A percentile compares a stretch with the other conserved stretches of the same genome.
Conservation (phyloP, 2,888 invertebrate species). For the Zonitis immaculata region DNA sequence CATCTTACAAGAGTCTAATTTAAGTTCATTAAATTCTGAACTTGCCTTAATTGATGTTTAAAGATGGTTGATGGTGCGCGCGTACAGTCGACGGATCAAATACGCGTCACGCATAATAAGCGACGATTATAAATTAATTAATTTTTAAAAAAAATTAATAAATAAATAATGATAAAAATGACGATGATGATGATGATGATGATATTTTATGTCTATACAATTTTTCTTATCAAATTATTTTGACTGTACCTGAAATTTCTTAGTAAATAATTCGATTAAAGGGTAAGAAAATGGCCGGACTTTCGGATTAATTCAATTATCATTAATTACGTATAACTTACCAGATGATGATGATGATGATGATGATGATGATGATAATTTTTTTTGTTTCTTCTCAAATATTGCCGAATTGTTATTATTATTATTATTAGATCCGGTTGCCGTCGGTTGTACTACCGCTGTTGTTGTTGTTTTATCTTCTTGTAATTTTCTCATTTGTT, state of each 20-base stretch:
- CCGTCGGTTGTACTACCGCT: background rate
- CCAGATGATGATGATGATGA: no score
- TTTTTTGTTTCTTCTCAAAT: background rate
- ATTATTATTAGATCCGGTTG: background rate
- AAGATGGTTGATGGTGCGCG: conserved; percentile 32
- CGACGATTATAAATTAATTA: no score
- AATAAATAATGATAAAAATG: background rate
- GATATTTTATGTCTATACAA: background rate
- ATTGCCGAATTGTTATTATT: background rate
- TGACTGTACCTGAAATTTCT: background rate
- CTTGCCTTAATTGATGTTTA: conserved; percentile 44
- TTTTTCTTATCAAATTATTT: no score
- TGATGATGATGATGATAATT: no score
- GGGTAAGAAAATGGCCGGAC: background rate
- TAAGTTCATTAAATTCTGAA: conserved; percentile 40
- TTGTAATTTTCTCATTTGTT: conserved; percentile 76
- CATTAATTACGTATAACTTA: no score
- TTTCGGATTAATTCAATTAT: background rate
- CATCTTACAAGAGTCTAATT: conserved; percentile 40
- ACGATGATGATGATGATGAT: background rate
- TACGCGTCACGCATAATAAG: background rate
- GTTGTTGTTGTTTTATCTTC: conserved; percentile 43
- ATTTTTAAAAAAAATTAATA: background rate
- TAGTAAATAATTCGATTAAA: background rate
- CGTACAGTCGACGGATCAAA: conserved; percentile 15